Evolutionary conservation across 2,797 vertebrate genomes (phyloP), one percentile per base, ranked within the genome.

Genomic region (Mallotus villosus): DNA sequence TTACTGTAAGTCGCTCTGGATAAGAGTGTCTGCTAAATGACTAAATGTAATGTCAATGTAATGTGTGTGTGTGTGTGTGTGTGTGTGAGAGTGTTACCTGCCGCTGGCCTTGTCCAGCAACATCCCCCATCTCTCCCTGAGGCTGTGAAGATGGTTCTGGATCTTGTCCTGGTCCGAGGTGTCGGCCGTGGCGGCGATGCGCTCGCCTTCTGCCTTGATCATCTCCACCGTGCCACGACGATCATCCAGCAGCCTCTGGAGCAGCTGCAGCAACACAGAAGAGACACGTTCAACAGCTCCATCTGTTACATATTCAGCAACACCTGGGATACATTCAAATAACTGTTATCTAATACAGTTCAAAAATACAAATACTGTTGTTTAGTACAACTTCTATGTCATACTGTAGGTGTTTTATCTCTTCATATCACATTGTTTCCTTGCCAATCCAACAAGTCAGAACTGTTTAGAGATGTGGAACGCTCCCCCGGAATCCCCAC

Each of bases 211-310:
- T 0, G 91, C 94, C 85, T 95, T 97, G 89, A 99, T 98, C 58
- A 95, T 89, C 85, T 99, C 97, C 71, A 99, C 95, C 0, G 97
- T 98, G 2, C 96, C 93, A 74, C 91, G 97, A 76, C 96, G 94
- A 83, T 99, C 98, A 81, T 98, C 96, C 86, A 99, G 86, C 82
- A 99, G 83, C 83, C 94, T 95, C 91, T 98, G 97, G 62, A 99
- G 92, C 85, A 99, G 96, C 98, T 99, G 70, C 2, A 55, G 3
- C 51, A 55, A 8, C 16, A 34, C 32, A 34, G 12, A 55, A 55
- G 3, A 46, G 41, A 12, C 41, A 46, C 11, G 41, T 46, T 46
- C 41, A 46, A 46, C 1, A 46, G 3, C 41, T 46, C 41, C 51
- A 8, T 8, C 51, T 5, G 1, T 55, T 55, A 55, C 41, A 46